A percentile compares a stretch with the other conserved stretches of the same genome.
These are phyloP conservation scores for Schlechtendalia chinensis DNA, from an alignment of 1,140 invertebrate genomes.

Conservation along the genomic window DNA sequence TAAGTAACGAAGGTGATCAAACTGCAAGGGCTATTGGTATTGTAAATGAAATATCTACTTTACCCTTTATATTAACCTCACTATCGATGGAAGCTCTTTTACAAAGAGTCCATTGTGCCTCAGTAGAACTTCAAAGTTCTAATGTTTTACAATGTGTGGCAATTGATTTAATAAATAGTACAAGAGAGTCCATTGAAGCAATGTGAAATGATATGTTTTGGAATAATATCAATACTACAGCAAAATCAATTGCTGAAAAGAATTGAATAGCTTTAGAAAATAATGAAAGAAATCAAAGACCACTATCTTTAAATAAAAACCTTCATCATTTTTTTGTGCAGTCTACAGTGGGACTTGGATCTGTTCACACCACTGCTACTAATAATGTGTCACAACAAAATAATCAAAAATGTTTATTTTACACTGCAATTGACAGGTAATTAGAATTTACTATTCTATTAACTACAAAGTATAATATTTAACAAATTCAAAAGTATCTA, in stretches of 20 bases:
- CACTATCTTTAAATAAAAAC: background rate
- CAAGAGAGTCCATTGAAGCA: background rate
- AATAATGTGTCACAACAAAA: background rate
- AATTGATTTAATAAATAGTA: background rate
- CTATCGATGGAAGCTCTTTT: background rate
- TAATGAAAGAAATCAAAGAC: background rate
- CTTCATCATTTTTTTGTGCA: background rate
- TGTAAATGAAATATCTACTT: conserved; percentile 10
- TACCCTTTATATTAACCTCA: conserved; percentile 5
- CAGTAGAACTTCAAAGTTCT: background rate
- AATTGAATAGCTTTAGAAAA: background rate
- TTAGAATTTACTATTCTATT: no score
- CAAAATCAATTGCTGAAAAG: background rate
- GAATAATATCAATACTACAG: background rate
- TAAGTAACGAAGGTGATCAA: background rate
- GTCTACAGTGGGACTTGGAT: background rate
- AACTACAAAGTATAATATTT: no score
- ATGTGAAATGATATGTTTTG: background rate
- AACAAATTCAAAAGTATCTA: no score
- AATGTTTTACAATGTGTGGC: background rate
- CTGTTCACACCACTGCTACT: background rate
- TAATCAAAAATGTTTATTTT: no score
- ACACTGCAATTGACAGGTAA: conserved; percentile 1
- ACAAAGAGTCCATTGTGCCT: background rate
- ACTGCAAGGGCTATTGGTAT: background rate